phyloP scores from a whole-genome alignment of 2,113 vertebrate species.

The Cranoglanis bouderius region DNA sequence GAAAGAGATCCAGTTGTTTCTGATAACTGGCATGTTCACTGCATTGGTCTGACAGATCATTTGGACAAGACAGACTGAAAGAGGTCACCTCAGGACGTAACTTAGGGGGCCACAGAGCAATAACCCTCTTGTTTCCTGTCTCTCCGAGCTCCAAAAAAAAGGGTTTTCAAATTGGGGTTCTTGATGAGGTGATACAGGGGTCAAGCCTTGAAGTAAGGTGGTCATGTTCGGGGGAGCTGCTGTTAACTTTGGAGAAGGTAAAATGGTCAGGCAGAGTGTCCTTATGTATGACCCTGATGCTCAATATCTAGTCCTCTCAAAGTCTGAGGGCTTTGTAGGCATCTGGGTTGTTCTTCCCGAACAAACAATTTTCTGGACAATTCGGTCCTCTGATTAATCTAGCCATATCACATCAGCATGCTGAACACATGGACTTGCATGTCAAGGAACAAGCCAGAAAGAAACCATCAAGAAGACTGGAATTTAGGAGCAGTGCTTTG shows the following conservation, averaged over 20 bases:
- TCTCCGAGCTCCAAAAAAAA: conserved; percentile 17
- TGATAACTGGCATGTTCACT: conserved; percentile 27
- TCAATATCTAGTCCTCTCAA: neutral
- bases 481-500: conserved; percentile 12
- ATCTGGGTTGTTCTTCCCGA: conserved; percentile 3
- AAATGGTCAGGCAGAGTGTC: conserved; percentile 16
- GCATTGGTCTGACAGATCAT: conserved; percentile 18
- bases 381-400: conserved; percentile 11
- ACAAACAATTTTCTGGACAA: conserved; percentile 8
- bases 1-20: conserved; percentile 28
- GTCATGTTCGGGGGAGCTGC: conserved; percentile 34
- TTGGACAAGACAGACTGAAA: conserved; percentile 22
- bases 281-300: neutral
- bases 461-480: neutral
- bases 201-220: conserved; percentile 29
- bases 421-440: neutral
- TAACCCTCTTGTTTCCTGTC: conserved; percentile 29
- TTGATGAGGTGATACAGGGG: conserved; percentile 32
- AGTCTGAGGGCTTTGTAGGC: neutral
- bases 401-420: conserved; percentile 2
- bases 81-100: conserved; percentile 37
- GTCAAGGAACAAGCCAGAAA: neutral
- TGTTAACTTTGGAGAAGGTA: conserved; percentile 51
- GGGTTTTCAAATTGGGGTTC: conserved; percentile 30
- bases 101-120: conserved; percentile 27